phyloP scores from a whole-genome alignment of 2,797 vertebrate species.

The Rhynchotus rufescens region DNA sequence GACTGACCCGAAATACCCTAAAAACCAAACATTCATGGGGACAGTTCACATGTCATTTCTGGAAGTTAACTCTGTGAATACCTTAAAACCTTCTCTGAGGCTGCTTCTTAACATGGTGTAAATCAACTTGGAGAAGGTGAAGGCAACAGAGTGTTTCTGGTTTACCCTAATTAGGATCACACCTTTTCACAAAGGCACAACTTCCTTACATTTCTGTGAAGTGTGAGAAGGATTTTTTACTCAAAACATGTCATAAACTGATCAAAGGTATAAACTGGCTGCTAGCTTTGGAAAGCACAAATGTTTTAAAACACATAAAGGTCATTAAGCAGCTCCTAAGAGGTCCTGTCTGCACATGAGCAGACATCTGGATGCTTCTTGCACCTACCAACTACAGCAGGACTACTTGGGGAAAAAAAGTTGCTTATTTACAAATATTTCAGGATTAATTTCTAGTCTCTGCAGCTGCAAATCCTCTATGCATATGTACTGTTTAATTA shows the following conservation, averaged over 20 bases:
- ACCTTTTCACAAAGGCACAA: neutral
- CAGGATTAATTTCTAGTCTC: neutral
- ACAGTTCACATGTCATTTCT: neutral
- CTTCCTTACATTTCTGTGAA: neutral
- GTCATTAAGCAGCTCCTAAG: neutral
- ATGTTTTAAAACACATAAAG: neutral
- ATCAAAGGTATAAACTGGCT: neutral
- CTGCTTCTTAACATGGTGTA: neutral
- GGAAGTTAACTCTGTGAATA: neutral
- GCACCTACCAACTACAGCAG: neutral
- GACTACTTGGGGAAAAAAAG: neutral
- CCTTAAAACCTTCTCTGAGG: neutral
- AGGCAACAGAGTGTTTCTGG: neutral
- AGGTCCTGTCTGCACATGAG: neutral
- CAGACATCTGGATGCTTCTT: neutral
- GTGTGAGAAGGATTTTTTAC: neutral
- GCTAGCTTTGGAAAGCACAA: neutral
- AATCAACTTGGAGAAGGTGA: neutral
- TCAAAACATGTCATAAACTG: neutral
- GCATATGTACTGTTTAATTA: neutral
- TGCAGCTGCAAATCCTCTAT: neutral
- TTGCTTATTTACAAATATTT: neutral
- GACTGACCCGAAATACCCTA: neutral
- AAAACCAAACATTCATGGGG: neutral
- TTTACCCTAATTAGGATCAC: neutral